Evolutionary conservation across 1,140 invertebrate species (phyloP).

Genomic region (Archivesica marissinica): DNA sequence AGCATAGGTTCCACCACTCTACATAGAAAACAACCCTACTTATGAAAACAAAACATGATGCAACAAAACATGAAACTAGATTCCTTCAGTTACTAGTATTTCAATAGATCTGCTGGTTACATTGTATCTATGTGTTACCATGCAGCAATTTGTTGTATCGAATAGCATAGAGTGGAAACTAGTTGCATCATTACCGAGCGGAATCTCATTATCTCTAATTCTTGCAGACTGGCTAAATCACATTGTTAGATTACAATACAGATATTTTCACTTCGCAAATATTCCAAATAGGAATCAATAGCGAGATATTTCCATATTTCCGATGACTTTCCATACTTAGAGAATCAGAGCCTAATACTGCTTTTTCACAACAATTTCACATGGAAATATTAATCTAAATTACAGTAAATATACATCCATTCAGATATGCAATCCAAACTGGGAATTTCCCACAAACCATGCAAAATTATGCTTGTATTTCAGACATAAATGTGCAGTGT

Average conservation of each 20-base stretch:
- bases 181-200: slow-evolving; percentile 37
- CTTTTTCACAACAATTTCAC: slow-evolving; percentile 26
- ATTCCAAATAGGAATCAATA: slow-evolving; percentile 25
- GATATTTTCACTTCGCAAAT: slow-evolving; percentile 46
- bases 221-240: slow-evolving; percentile 45
- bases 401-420: slow-evolving; percentile 30
- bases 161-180: too few relatives aligned
- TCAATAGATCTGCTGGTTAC: too few relatives aligned
- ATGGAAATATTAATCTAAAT: slow-evolving; percentile 50
- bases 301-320: slow-evolving; percentile 1
- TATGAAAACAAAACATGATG: neutral
- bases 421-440: slow-evolving; percentile 39
- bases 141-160: too few relatives aligned
- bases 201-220: slow-evolving; percentile 58
- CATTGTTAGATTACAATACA: slow-evolving; percentile 56
- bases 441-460: neutral
- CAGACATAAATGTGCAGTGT: too few relatives aligned
- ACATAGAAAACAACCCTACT: neutral
- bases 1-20: too few relatives aligned
- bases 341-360: slow-evolving; percentile 21
- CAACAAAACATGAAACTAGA: neutral
- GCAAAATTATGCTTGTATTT: too few relatives aligned
- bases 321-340: slow-evolving; percentile 46
- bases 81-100: too few relatives aligned
- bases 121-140: too few relatives aligned